These are phyloP conservation scores for Clarias macrocephalus DNA, from an alignment of 2,113 vertebrate genomes.

Conservation along the genomic window DNA sequence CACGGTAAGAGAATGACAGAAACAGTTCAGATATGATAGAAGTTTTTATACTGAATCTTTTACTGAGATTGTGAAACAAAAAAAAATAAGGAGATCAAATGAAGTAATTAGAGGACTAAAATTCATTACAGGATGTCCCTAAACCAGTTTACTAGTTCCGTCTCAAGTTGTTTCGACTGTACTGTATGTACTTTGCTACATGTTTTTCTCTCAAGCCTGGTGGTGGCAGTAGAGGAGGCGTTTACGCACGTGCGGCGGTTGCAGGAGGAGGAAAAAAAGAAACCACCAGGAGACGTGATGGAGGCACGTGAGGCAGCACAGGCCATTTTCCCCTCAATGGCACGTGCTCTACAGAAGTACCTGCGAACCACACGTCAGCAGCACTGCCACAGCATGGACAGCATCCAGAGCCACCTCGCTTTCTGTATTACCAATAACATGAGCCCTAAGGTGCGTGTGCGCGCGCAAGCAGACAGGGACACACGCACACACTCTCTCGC, in stretches of 20 bases:
- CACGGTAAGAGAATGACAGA: conserved; percentile 72
- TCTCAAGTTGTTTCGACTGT: neutral
- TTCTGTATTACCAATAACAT: conserved; percentile 95
- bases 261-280: conserved; percentile 90
- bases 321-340: conserved; percentile 97
- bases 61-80: too few species aligned
- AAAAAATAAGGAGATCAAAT: neutral
- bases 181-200: neutral
- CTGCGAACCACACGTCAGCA: conserved; percentile 93
- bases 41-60: neutral
- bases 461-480: neutral
- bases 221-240: conserved; percentile 93
- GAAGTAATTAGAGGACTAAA: neutral
- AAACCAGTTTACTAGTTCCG: neutral
- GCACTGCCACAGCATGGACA: conserved; percentile 98
- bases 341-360: conserved; percentile 93
- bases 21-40: neutral
- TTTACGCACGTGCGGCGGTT: conserved; percentile 92
- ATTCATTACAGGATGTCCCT: neutral
- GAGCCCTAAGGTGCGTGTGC: conserved; percentile 86
- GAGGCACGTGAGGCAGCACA: conserved; percentile 94
- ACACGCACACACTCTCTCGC: neutral
- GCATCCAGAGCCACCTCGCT: conserved; percentile 93
- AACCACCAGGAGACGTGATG: conserved; percentile 88
- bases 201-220: conserved; percentile 74